Evolutionary conservation across 2,113 vertebrate genomes (phyloP), one percentile per base, ranked within the genome.

Genomic region (Burhinus oedicnemus): DNA sequence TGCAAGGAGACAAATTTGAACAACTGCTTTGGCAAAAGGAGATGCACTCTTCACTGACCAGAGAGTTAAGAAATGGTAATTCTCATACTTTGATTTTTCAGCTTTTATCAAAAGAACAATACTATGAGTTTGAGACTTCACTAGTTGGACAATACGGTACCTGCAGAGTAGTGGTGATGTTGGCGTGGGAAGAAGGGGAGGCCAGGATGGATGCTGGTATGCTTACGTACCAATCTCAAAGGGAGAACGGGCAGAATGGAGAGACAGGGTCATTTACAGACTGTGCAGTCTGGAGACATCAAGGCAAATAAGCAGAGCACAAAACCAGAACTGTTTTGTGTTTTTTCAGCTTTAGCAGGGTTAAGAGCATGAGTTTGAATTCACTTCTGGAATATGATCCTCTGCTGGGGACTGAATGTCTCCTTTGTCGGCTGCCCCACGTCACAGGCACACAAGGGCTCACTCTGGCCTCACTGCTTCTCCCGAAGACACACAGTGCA

Each of bases 181-280:
- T 20, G 52, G 45, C 51, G 44, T 2, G 21, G 57, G n/a, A 76
- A 76, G 52, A 38, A 83, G 47, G 19, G 62, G 34, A 89, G 32
- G 20, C 21, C 72, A 42, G 64, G 49, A 54, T 2, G 16, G 77
- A 21, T 58, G 47, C 57, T 21, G 66, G 18, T 18, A 52, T 6
- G 9, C 51, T 26, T 57, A 40, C 12, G 19, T 5, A 15, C 30
- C 16, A 27, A 36, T 60, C 58, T 55, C 69, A 42, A 23, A 60
- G 45, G 36, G 29, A 86, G 6, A 32, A 42, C 0, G 0, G 22
- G n/a, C 58, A 82, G 75, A 81, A 60, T 0, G 0, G 20, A 61
- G 32, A 70, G 9, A 25, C 17, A 23, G 23, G 42, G 32, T 12
- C 60, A 70, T 18, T 44, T 36, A 32, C 44, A 75, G 30, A 34